Conservation (phyloP, 2,113 vertebrate species). For the Atrichornis clamosus region DNA sequence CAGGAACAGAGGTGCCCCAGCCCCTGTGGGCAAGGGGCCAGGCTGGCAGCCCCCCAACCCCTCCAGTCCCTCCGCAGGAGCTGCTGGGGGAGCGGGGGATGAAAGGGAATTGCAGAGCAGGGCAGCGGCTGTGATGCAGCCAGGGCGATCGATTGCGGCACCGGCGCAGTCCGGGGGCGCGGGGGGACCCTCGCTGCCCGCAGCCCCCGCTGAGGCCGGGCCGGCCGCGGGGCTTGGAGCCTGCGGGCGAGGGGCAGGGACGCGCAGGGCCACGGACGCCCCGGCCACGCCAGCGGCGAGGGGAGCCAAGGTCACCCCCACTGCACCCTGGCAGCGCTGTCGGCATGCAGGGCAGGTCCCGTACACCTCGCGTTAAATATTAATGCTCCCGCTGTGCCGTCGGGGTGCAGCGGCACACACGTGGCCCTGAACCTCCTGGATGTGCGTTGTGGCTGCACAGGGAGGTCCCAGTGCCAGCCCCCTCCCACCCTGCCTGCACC, state of each 20-base stretch:
- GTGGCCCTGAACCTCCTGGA: not conserved
- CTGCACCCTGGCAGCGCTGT: not conserved
- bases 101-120: slow-evolving; percentile 59
- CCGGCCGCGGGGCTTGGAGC: fast-evolving
- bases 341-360: slow-evolving; percentile 32
- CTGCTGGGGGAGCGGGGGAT: slow-evolving; percentile 5
- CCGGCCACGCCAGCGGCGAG: not conserved
- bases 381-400: not conserved
- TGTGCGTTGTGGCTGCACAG: fast-evolving
- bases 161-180: not conserved
- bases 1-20: not conserved
- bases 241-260: fast-evolving
- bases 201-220: not conserved
- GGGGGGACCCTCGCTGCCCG: not conserved
- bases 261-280: not conserved
- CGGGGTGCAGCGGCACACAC: not conserved
- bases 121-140: not conserved
- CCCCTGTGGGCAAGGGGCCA: not conserved
- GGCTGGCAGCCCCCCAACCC: not conserved
- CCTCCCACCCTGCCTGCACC: fast-evolving
- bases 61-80: not conserved
- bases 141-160: not conserved
- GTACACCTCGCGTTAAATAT: slow-evolving; percentile 3
- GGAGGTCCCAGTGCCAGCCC: not conserved
- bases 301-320: slow-evolving; percentile 37